Conservation (phyloP, 2,888 invertebrate species). For the Aplocera efformata region DNA sequence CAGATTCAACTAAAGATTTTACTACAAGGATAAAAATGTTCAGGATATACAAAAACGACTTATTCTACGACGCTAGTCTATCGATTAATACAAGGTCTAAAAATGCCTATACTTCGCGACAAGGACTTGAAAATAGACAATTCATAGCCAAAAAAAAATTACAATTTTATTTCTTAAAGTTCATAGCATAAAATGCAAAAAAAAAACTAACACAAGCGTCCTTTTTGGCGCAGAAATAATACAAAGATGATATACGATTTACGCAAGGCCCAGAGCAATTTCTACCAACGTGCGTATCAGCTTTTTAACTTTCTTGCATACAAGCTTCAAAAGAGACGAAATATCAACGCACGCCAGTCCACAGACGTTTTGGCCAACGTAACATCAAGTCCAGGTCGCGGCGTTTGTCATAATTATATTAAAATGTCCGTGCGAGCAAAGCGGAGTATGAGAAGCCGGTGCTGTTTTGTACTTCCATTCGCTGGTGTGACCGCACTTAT, state of each 20-base stretch:
- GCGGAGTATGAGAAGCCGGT: constrained; percentile 23
- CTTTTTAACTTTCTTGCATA: no score
- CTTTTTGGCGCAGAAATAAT: no score
- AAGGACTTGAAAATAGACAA: constrained; percentile 22
- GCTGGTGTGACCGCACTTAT: constrained; percentile 34
- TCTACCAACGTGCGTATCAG: no score
- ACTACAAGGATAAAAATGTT: constrained; percentile 26
- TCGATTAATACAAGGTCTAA: constrained; percentile 21
- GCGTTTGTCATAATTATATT: constrained; percentile 9
- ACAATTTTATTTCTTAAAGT: no score
- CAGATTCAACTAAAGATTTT: constrained; percentile 52
- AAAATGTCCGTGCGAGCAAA: constrained; percentile 24
- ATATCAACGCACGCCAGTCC: no score
- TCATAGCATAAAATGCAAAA: no score
- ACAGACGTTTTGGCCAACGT: no score
- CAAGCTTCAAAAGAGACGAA: no score
- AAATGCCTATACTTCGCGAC: constrained; percentile 12
- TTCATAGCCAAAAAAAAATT: neutral
- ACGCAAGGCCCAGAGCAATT: no score
- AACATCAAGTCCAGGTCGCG: constrained; percentile 4
- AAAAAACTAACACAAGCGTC: no score
- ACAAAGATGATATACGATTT: no score
- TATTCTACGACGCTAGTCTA: constrained; percentile 35
- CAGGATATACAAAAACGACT: constrained; percentile 41
- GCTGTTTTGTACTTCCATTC: constrained; percentile 43